Conservation (phyloP, 2,888 invertebrate species). For the Patella pellucida region DNA sequence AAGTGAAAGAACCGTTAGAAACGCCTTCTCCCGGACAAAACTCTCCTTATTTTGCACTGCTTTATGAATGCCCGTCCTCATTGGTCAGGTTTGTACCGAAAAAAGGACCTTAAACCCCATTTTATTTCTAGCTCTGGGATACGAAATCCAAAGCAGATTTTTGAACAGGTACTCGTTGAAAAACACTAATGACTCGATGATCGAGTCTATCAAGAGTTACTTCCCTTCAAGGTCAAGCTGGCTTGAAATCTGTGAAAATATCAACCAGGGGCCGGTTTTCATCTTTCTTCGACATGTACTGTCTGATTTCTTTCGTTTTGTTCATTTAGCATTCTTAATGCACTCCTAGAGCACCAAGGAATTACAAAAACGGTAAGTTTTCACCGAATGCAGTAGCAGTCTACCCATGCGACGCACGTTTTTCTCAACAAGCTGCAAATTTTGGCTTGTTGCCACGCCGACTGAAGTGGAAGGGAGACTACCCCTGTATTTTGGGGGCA, state of each 20-base stretch:
- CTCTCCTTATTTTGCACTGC: no score
- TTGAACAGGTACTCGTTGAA: no score
- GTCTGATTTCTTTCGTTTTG: no score
- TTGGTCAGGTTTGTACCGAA: no score
- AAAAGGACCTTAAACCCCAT: no score
- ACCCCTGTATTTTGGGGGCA: neutral
- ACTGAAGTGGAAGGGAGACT: neutral
- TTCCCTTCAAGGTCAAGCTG: slow-evolving; percentile 4
- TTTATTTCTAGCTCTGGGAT: no score
- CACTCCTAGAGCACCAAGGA: neutral
- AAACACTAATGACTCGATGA: neutral
- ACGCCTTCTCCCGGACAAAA: no score
- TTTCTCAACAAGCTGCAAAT: neutral
- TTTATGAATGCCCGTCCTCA: no score
- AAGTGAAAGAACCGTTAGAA: no score
- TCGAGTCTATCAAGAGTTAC: slow-evolving; percentile 5
- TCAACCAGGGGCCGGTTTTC: slow-evolving; percentile 10
- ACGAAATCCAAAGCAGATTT: no score
- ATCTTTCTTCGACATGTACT: slow-evolving; percentile 2
- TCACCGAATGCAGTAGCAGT: neutral
- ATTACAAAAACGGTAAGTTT: slow-evolving; percentile 5
- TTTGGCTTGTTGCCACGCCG: slow-evolving; percentile 11
- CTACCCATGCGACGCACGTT: neutral
- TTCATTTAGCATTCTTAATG: no score
- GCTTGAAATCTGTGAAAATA: neutral